Conservation (phyloP, 2,797 vertebrate species). For the Australoheros facetus region DNA sequence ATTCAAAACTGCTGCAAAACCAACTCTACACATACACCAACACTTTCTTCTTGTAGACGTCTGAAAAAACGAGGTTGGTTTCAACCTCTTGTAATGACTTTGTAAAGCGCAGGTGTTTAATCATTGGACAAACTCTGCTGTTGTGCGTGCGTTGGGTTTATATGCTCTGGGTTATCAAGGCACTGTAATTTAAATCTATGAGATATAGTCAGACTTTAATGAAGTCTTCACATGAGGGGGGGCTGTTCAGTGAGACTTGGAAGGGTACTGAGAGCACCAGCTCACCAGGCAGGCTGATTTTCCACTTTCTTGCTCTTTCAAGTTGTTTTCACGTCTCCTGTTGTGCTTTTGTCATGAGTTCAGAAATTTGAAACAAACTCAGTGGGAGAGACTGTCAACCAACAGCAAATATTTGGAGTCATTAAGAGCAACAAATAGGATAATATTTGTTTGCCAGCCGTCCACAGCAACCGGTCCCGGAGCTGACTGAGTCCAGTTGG, state of each 20-base stretch:
- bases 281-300: not conserved
- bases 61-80: not conserved
- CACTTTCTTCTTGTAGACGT: accelerated
- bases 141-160: not conserved
- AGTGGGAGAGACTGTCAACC: not conserved
- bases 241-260: accelerated
- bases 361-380: not conserved
- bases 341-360: not conserved
- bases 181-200: accelerated
- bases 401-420: not conserved
- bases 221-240: not conserved
- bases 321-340: not conserved
- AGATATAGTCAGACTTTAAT: not conserved
- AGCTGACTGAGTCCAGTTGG: not conserved
- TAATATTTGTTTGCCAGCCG: not conserved
- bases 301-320: not conserved
- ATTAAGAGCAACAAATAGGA: not conserved
- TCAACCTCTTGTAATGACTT: not conserved
- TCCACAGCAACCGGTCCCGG: not conserved
- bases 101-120: not conserved
- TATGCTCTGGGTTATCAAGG: too few species aligned
- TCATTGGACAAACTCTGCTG: not conserved
- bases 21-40: not conserved
- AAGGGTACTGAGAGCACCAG: not conserved
- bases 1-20: not conserved